These are phyloP conservation scores for Peromyscus maniculatus DNA, from an alignment of 2,113 vertebrate species.

Conservation along the genomic window DNA sequence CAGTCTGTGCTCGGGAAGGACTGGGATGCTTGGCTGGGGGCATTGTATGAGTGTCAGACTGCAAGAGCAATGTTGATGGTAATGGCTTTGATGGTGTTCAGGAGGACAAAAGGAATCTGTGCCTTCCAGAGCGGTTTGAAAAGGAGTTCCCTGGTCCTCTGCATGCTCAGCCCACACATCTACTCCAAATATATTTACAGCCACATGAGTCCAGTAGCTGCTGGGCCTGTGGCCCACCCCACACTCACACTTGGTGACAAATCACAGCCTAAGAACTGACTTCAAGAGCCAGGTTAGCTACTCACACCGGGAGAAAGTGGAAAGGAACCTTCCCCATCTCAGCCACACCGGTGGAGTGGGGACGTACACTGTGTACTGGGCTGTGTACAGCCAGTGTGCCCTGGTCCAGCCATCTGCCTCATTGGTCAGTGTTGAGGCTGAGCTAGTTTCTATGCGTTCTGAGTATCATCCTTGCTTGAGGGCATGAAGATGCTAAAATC, in stretches of 20 bases:
- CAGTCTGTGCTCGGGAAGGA: neutral
- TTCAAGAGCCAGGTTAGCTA: neutral
- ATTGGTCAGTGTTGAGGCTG: neutral
- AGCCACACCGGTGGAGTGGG: neutral
- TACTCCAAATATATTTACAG: conserved; percentile 1
- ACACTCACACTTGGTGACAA: neutral
- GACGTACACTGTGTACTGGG: too few relatives aligned
- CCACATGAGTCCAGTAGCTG: neutral
- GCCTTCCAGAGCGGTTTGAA: neutral
- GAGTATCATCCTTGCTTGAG: neutral
- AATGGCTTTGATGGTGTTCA: too few relatives aligned
- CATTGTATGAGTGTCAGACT: neutral
- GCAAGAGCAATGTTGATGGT: neutral
- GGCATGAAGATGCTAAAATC: neutral
- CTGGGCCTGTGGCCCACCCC: neutral
- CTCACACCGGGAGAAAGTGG: neutral
- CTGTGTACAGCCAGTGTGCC: neutral
- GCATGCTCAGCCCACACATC: too few relatives aligned
- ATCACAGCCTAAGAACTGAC: neutral
- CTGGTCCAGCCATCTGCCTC: neutral
- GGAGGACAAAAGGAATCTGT: neutral
- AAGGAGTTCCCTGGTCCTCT: neutral
- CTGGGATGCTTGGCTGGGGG: neutral
- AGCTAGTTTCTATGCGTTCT: neutral
- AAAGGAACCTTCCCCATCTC: neutral